Evolutionary conservation across 2,113 vertebrate genomes (phyloP), one percentile per base, ranked within the genome.

Genomic region (Limnothrissa miodon): DNA sequence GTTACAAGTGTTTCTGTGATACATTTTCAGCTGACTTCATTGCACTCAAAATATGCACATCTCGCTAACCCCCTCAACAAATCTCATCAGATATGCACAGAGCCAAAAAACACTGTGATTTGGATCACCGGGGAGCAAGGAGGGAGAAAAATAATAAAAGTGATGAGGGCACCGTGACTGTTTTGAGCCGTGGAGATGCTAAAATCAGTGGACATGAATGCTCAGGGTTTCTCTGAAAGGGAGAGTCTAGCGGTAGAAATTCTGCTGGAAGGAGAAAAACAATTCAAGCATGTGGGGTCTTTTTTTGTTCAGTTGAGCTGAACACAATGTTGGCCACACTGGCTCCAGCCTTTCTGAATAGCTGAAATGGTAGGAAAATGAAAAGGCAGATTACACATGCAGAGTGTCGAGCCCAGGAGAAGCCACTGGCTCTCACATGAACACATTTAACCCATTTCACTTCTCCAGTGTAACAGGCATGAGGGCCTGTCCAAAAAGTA

Each of bases 301-400:
- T 62, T 51, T 82, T 87, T 86, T 85, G 51, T 87, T 83, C 45
- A 39, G 59, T 87, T 84, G 39, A 21, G 74, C 78, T 39, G 82
- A 53, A 39, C 82, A 84, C 79, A 88, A 84, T 82, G 25, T 83
- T 11, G 29, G 80, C 78, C 46, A 48, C 48, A 51, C 9, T 5
- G 81, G 36, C 80, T 82, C 70, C 44, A 33, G 83, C 78, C 59
- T 79, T 51, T 45, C 19, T 79, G 48, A 51, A 81, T 78, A 78
- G 80, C 84, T 83, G 66, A 87, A 85, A 85, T 88, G 82, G 33
- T 80, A 82, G 42, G 78, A 82, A 85, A 83, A 86, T 85, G 86
- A 85, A 87, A 80, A 45, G 56, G 42, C 10, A 82, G 80, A 80
- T 78, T 85, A 80, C 29, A 53, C 56, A 59, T 81, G 45, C 81